Conservation (phyloP, 2,797 vertebrate species). For the Hippocampus kuda region DNA sequence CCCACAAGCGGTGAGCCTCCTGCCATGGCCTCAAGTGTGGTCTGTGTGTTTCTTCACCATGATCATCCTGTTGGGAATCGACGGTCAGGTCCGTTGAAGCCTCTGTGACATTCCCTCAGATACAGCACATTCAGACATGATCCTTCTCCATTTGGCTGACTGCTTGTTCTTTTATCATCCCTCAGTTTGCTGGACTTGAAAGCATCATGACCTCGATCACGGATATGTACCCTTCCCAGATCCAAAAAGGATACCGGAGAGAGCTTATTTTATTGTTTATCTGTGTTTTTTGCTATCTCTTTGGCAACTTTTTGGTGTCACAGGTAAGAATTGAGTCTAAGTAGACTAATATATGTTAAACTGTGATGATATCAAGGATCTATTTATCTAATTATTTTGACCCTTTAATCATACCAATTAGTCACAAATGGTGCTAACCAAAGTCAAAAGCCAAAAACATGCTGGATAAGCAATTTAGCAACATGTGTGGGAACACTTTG, state of each 20-base stretch:
- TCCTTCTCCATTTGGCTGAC: neutral
- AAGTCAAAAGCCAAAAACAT: no score
- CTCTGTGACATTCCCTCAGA: neutral
- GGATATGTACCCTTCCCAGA: slow-evolving; percentile 73
- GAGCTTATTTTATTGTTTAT: slow-evolving; percentile 72
- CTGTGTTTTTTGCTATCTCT: slow-evolving; percentile 58
- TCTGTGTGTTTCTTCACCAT: slow-evolving; percentile 62
- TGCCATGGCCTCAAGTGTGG: slow-evolving; percentile 63
- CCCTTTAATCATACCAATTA: neutral
- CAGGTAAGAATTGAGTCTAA: slow-evolving; percentile 62
- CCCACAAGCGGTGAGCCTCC: slow-evolving; percentile 62
- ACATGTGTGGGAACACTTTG: no score
- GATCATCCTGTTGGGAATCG: slow-evolving; percentile 64
- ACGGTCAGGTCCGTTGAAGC: slow-evolving; percentile 51
- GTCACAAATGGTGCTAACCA: neutral
- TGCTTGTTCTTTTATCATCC: slow-evolving; percentile 7
- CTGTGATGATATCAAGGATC: neutral
- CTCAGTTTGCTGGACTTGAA: slow-evolving; percentile 80
- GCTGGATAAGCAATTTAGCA: no score
- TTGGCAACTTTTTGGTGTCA: slow-evolving; percentile 73
- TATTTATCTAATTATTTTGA: neutral
- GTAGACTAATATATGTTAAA: neutral
- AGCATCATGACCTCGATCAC: slow-evolving; percentile 78
- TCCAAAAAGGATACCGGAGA: slow-evolving; percentile 66
- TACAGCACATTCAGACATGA: neutral